Evolutionary conservation across 1,140 invertebrate genomes (phyloP), one percentile per base, ranked within the genome.

Genomic region (Vanessa atalanta): DNA sequence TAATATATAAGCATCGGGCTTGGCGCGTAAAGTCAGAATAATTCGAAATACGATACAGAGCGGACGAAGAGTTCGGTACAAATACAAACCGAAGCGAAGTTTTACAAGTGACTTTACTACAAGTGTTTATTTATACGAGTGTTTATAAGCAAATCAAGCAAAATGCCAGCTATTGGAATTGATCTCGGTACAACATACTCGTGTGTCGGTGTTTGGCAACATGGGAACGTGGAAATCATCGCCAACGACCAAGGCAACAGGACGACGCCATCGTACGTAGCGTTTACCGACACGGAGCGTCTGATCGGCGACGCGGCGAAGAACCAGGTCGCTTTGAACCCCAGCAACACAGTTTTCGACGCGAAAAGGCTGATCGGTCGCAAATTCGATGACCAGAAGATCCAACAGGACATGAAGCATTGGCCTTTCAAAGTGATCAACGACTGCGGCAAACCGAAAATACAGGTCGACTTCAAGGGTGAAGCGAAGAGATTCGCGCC

Each of bases 221-320:
- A 51, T 51, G 48, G 48, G n/a, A 51, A 51, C 48, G 48, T 83
- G 2, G 37, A 43, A 43, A 43, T 43, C 37, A 43, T 43, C 37
- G 37, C 37, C 37, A 98, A 99, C 88, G 98, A 98, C 88, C 97
- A 98, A 93, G 98, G 98, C 23, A 98, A 98, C 93, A 93, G 97
- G 57, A 98, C 97, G 37, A 98, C 97, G 51, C 97, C 97, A 13
- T 96, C 96, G 68, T 98, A 98, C 93, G 97, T 99, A 48, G 97
- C 97, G 3, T 96, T 98, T 90, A 97, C 96, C 7, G 96, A 60
- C 20, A 60, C 55, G 23, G 55, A 26, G 55, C 37, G 37, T 8
- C 37, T 43, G 37, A 43, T 43, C 37, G 37, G 37, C 37, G 37
- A 51, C n/a, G 94, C 93, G 4, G 95, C 97, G 11, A 95, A 96